A percentile compares a stretch with the other conserved stretches of the same genome.
phyloP scores from a whole-genome alignment of 2,888 invertebrate genomes.

The Idaea aversata region DNA sequence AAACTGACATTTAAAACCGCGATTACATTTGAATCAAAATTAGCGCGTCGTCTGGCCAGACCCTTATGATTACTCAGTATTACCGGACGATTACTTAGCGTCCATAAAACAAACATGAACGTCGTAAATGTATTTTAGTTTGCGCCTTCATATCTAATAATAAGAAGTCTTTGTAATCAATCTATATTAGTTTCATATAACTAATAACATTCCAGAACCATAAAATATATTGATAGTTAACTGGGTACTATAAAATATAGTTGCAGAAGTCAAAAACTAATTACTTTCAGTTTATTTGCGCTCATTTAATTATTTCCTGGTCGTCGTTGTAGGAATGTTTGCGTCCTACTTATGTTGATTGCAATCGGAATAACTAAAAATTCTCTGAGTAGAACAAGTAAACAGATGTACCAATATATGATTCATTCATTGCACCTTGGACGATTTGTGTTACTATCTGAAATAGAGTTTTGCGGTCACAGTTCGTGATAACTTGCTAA shows the following conservation, averaged over 20 bases:
- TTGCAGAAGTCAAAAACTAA: neutral
- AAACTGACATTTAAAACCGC: too few relatives aligned
- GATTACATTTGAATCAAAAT: neutral
- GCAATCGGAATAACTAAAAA: neutral
- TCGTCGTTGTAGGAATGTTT: neutral
- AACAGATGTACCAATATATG: neutral
- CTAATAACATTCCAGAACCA: neutral
- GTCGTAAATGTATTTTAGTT: conserved; percentile 12
- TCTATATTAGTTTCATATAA: neutral
- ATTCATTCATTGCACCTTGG: neutral
- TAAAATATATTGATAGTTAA: neutral
- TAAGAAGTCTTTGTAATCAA: neutral
- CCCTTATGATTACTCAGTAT: conserved; percentile 9
- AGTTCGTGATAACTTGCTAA: neutral
- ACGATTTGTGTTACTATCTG: neutral
- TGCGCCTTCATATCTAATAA: conserved; percentile 2
- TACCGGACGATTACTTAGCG: conserved; percentile 7
- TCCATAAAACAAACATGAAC: conserved; percentile 16
- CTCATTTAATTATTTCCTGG: neutral
- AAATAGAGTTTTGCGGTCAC: neutral
- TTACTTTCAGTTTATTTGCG: neutral
- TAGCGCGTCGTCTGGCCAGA: neutral
- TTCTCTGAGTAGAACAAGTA: neutral
- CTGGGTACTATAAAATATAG: neutral
- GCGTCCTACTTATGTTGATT: neutral